phyloP scores from a whole-genome alignment of 2,888 invertebrate species.

The Drosophila rellima region DNA sequence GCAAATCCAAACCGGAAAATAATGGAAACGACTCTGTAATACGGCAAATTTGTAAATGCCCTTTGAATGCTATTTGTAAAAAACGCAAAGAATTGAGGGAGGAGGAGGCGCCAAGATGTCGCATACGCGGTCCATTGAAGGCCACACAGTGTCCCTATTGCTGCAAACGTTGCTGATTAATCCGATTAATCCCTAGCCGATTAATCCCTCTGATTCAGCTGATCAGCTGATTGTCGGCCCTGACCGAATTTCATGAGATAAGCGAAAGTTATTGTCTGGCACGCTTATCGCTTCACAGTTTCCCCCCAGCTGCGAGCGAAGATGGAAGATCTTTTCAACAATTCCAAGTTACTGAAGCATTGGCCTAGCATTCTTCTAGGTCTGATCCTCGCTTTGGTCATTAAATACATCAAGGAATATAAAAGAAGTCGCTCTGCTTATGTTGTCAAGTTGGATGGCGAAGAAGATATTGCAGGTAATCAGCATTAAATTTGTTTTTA shows the following conservation, averaged over 20 bases:
- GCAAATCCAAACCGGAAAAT: conserved; percentile 9
- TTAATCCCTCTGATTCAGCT: conserved; percentile 23
- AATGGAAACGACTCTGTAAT: not conserved
- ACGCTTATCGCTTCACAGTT: conserved; percentile 37
- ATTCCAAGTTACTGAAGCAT: conserved; percentile 60
- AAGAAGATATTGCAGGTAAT: conserved; percentile 73
- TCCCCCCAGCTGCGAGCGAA: not conserved
- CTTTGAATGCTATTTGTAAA: not conserved
- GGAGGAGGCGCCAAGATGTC: not conserved
- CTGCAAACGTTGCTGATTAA: not conserved
- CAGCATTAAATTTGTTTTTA: too few relatives aligned
- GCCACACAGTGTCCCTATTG: conserved; percentile 22
- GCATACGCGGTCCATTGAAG: not conserved
- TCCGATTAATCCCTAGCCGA: not conserved
- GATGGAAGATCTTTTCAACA: conserved; percentile 59
- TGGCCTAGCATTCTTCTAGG: conserved; percentile 60
- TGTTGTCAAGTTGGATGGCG: conserved; percentile 41
- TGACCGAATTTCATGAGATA: conserved; percentile 57
- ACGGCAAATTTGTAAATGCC: not conserved
- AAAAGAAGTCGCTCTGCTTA: not conserved
- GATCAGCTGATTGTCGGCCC: conserved; percentile 11
- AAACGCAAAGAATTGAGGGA: not conserved
- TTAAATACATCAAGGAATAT: conserved; percentile 31
- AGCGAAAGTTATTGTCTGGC: conserved; percentile 21
- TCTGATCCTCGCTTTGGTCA: conserved; percentile 29